Evolutionary conservation across 2,888 invertebrate species (phyloP), one percentile per base, ranked within the genome.

Genomic region (Brenthis daphne): DNA sequence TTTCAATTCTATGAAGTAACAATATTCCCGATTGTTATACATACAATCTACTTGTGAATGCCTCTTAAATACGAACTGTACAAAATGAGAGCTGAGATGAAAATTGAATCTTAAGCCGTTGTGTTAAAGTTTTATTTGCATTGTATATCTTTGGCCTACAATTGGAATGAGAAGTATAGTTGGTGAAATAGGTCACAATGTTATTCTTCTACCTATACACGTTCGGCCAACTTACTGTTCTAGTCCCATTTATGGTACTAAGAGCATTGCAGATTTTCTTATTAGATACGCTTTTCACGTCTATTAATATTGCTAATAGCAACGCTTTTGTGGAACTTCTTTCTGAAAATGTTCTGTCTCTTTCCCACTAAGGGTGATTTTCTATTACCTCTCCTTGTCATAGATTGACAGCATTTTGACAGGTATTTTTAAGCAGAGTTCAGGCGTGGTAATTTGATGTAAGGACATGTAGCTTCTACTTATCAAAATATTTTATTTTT

Each of bases 101-200:
- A 69, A 64, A 66, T 66, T 57, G 51, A 33, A 66, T 63, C 58
- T 67, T 71, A 16, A 20, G 11, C 20, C 16, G 8, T 14, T 29
- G n/a, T 24, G 6, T 48, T 68, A 73, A 66, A 58, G 68, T 66
- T 60, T 66, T 67, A 64, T 72, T 69, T 69, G 24, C 54, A 37
- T 37, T 61, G 64, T 51, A 14, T 29, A 29, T 47, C 67, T 51
- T 65, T 81, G 80, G 76, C 83, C 83, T 81, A 85, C 84, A 84
- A 85, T 81, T 75, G 79, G 77, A 83, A 84, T 80, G 82, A 83
- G 76, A 71, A 72, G 80, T 81, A 73, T 74, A 75, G 74, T 85
- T 85, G 80, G 64, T 71, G 82, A 88, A 86, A 84, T 85, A 78
- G 87, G 86, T 87, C 87, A 84, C 77, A 71, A 75, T 75, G 77